Conservation (phyloP, 2,888 invertebrate genomes). For the Stratiomys singularior region DNA sequence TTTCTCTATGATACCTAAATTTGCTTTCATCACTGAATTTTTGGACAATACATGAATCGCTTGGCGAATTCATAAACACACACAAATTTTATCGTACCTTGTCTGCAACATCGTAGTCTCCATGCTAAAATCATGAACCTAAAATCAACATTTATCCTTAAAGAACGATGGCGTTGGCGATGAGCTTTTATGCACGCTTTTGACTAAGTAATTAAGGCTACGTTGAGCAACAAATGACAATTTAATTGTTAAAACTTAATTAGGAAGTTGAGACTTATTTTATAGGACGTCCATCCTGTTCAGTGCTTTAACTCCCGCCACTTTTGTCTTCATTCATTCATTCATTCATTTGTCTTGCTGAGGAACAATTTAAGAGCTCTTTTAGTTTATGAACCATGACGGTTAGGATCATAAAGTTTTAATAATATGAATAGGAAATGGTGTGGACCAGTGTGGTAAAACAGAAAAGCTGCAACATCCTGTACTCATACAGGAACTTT, state of each 20-base stretch:
- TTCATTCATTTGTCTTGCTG: neutral
- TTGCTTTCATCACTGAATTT: too few species aligned
- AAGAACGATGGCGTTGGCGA: neutral
- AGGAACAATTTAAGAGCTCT: slow-evolving; percentile 35
- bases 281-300: neutral
- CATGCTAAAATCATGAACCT: neutral
- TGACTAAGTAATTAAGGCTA: slow-evolving; percentile 34
- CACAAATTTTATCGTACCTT: neutral
- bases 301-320: neutral
- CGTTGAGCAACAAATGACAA: slow-evolving; percentile 43
- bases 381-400: slow-evolving; percentile 40
- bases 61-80: too few species aligned
- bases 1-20: too few species aligned
- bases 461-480: neutral
- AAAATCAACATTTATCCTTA: slow-evolving; percentile 10
- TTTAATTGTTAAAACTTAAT: slow-evolving; percentile 46
- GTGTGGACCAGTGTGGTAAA: slow-evolving; percentile 14
- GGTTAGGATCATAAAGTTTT: slow-evolving; percentile 43
- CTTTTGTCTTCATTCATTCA: neutral
- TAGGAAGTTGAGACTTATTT: slow-evolving; percentile 42
- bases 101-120: neutral
- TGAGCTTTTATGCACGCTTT: slow-evolving; percentile 38
- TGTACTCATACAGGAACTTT: too few species aligned
- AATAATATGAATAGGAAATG: slow-evolving; percentile 34
- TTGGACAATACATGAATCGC: too few species aligned